These are phyloP conservation scores for Apamea anceps DNA, from an alignment of 2,888 invertebrate species.

Conservation along the genomic window DNA sequence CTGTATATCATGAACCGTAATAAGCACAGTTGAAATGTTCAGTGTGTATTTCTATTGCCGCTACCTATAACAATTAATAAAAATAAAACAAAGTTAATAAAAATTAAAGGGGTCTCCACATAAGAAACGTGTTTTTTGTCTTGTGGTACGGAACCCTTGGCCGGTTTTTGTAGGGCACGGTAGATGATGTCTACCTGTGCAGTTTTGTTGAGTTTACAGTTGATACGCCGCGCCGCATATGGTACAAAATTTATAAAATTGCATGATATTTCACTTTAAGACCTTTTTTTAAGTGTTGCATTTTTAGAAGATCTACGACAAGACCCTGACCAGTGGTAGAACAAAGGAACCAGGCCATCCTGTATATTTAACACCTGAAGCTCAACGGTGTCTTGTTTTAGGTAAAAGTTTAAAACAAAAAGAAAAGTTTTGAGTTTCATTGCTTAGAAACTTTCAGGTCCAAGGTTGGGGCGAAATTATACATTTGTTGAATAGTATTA, in stretches of 20 bases:
- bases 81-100: too few species aligned
- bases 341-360: background rate
- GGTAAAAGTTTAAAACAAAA: background rate
- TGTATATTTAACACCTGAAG: too few species aligned
- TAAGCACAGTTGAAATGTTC: too few species aligned
- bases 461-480: background rate
- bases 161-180: background rate
- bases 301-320: too few species aligned
- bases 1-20: background rate
- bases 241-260: too few species aligned
- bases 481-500: background rate
- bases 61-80: background rate
- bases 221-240: background rate
- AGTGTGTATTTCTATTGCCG: background rate
- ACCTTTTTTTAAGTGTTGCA: background rate
- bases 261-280: background rate
- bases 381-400: too few species aligned
- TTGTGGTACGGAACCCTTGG: background rate
- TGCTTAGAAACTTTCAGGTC: background rate
- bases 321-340: background rate
- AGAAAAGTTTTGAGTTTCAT: background rate
- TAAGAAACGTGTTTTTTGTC: background rate
- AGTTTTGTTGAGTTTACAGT: background rate
- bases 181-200: background rate
- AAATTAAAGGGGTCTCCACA: too few species aligned